Base-by-base conservation (phyloP, 1,140 invertebrate genomes). In the Tetragonula clypearis region DNA sequence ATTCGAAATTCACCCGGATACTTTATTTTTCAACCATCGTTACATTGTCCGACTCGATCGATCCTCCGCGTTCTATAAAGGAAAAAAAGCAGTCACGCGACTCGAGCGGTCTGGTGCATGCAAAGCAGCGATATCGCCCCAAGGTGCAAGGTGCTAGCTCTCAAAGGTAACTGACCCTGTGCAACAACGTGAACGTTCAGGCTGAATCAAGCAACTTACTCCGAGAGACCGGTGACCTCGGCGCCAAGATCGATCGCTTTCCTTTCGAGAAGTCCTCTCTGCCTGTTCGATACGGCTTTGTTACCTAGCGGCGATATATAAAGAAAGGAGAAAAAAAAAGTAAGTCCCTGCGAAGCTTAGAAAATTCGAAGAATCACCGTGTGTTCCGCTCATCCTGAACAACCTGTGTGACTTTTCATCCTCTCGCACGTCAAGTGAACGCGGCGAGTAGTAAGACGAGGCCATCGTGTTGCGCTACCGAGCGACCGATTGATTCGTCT, bases 131-230 rank as follows among this genome's bases (percentile, higher is more conserved):
- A 41, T 56, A 58, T 76, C 79, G 30, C 35, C 14, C 49, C 41
- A 26, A 82, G 75, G 75, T 79, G 76, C 79, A 17, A 66, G 35
- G 65, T 69, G 65, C 58, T 69, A 82, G 71, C 75, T 60, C 78
- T 80, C 56, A 82, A 91, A 91, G 93, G 92, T 94, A 94, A 93
- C 92, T 92, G 93, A 93, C 93, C 93, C 92, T 93, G 93, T 93
- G 92, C 93, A 93, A 93, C 93, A 92, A 92, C 90, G 79, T 87
- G 77, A 71, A 86, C 81, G 56, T 79, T 79, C n/a, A n/a, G 35
- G 85, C 35, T 58, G 73, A 74, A 49, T 77, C 82, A 74, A 69
- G 2, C n/a, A 56, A 41, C 55, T 49, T 58, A 66, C n/a, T 35
- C 3, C 19, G 62, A 17, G 74, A 58, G 81, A 77, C 73, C 82